Evolutionary conservation across 2,797 vertebrate species (phyloP).

Genomic region (Sebastes kiyomatsui): DNA sequence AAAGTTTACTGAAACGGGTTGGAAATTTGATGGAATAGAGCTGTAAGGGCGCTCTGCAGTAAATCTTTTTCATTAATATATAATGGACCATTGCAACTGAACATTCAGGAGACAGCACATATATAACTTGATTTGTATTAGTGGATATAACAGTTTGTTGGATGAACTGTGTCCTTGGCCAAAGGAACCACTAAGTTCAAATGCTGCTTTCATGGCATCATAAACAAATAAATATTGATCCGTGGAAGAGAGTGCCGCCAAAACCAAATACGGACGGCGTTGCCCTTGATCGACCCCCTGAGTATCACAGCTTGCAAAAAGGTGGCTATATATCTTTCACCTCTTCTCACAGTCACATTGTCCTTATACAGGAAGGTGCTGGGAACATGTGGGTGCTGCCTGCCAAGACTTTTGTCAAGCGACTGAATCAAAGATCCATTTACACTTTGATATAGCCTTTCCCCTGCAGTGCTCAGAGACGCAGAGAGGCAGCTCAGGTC

Average conservation of each 20-base stretch:
- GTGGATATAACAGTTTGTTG: constrained; percentile 31
- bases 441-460: constrained; percentile 18
- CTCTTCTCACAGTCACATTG: constrained; percentile 40
- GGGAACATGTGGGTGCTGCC: background rate
- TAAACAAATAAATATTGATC: constrained; percentile 75
- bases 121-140: constrained; percentile 41
- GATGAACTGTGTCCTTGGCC: constrained; percentile 60
- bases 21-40: background rate
- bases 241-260: constrained; percentile 21
- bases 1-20: background rate
- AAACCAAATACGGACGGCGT: constrained; percentile 42
- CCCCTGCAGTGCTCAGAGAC: constrained; percentile 6
- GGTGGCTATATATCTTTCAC: constrained; percentile 26
- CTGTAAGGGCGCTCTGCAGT: background rate
- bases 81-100: background rate
- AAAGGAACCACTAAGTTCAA: constrained; percentile 37
- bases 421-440: constrained; percentile 37
- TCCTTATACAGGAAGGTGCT: constrained; percentile 28
- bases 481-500: background rate
- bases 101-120: constrained; percentile 20
- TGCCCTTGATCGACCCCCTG: constrained; percentile 57
- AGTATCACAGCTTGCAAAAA: constrained; percentile 38
- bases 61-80: background rate
- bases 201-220: constrained; percentile 59
- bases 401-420: constrained; percentile 50